Conservation (phyloP, 92 coral and sea anemone genomes). For the Epizoanthus rinbou region DNA sequence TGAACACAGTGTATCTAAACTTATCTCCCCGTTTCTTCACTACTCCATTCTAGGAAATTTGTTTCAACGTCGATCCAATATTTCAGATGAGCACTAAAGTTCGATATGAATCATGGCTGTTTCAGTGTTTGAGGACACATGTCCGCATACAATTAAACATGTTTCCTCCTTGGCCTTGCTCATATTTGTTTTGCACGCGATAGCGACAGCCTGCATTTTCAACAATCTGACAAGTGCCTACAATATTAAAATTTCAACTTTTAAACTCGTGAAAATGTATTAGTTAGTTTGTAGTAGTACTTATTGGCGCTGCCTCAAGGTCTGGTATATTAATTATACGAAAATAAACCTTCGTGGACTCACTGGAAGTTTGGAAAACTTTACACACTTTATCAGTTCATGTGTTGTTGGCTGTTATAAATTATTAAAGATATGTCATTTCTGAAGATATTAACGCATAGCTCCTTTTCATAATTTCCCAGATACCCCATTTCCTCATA, state of each 20-base stretch:
- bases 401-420: conserved; percentile 5
- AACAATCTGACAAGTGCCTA: conserved; percentile 12
- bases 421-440: conserved; percentile 18
- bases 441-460: neutral
- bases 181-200: conserved; percentile 9
- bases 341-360: neutral
- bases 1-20: neutral
- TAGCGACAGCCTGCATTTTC: neutral
- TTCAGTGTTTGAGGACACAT: conserved; percentile 20
- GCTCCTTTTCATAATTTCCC: neutral
- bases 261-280: neutral
- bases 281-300: neutral
- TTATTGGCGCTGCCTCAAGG: neutral
- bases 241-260: neutral
- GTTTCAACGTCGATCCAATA: neutral
- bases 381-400: neutral
- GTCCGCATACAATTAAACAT: neutral
- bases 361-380: conserved; percentile 9
- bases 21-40: neutral
- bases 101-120: neutral
- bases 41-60: too few species aligned
- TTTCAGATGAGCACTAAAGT: neutral
- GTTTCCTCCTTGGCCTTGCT: neutral
- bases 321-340: neutral
- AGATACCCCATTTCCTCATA: neutral